Percentiles rank a stretch among this genome's conserved stretches.
These are phyloP conservation scores for Idaea biselata DNA, from an alignment of 2,888 invertebrate genomes.

Conservation along the genomic window DNA sequence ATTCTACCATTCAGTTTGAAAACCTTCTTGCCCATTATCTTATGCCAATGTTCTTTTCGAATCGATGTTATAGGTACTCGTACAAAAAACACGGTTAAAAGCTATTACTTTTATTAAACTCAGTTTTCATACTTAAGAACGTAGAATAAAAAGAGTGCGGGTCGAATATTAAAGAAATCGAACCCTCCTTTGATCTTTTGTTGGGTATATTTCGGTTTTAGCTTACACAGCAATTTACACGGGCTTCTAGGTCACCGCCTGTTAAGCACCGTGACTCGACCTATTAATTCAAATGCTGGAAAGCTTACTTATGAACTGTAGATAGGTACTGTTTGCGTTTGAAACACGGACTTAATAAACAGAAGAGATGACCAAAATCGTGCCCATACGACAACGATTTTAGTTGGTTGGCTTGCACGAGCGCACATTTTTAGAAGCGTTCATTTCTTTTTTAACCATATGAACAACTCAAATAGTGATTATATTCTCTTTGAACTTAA, in stretches of 20 bases:
- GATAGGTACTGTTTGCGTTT: neutral
- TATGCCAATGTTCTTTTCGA: conserved; percentile 1
- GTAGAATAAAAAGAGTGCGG: conserved; percentile 24
- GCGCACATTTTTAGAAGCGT: no score
- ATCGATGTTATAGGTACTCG: conserved; percentile 14
- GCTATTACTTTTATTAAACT: conserved; percentile 35
- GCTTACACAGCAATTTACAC: conserved; percentile 40
- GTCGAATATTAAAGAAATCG: conserved; percentile 43
- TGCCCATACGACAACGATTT: no score
- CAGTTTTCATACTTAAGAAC: conserved; percentile 35
- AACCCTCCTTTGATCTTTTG: conserved; percentile 39
- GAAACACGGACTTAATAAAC: no score
- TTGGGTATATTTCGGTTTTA: conserved; percentile 37
- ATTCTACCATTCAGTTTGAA: conserved; percentile 12
- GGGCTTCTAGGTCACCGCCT: conserved; percentile 21
- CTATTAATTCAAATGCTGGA: conserved; percentile 9
- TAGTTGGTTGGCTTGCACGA: no score
- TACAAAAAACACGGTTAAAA: conserved; percentile 30
- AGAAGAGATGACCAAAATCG: no score
- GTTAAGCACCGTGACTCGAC: conserved; percentile 18
- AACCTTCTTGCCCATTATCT: conserved; percentile 4
- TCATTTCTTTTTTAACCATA: no score
- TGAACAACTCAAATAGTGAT: no score
- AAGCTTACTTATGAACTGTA: neutral
- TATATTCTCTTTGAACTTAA: no score